Percentiles rank a stretch among this genome's conserved stretches.
These are phyloP conservation scores for Xanthostigma xanthostigma DNA, from an alignment of 2,888 invertebrate species.

Conservation along the genomic window DNA sequence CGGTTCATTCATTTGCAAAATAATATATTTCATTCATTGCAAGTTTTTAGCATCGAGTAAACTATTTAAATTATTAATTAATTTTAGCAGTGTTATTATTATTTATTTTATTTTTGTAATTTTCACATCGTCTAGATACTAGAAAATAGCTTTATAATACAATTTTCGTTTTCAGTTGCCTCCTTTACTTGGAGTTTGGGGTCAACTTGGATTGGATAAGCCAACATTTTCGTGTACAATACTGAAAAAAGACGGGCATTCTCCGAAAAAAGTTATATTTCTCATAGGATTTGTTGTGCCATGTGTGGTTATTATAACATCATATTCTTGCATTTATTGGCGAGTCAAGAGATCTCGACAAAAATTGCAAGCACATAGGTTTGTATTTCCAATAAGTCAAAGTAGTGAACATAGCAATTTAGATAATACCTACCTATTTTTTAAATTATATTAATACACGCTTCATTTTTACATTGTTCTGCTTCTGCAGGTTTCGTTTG, in stretches of 20 bases:
- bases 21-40: no score
- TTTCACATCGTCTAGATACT: no score
- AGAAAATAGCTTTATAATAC: no score
- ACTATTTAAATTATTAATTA: background rate
- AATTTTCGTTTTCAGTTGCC: constrained; percentile 44
- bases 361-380: constrained; percentile 58
- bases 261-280: constrained; percentile 75
- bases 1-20: no score
- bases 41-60: background rate
- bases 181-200: constrained; percentile 71
- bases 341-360: constrained; percentile 57
- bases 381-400: constrained; percentile 27
- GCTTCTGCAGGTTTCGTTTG: no score
- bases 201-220: constrained; percentile 62
- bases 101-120: no score
- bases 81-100: no score
- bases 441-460: no score
- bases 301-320: constrained; percentile 68
- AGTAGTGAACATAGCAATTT: no score
- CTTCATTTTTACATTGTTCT: no score
- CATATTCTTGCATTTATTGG: constrained; percentile 76
- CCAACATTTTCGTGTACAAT: constrained; percentile 83
- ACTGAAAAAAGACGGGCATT: constrained; percentile 55
- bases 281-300: constrained; percentile 71
- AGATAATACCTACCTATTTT: no score